Evolutionary conservation across 2,797 vertebrate genomes (phyloP).

Genomic region (Gymnothorax javanicus): DNA sequence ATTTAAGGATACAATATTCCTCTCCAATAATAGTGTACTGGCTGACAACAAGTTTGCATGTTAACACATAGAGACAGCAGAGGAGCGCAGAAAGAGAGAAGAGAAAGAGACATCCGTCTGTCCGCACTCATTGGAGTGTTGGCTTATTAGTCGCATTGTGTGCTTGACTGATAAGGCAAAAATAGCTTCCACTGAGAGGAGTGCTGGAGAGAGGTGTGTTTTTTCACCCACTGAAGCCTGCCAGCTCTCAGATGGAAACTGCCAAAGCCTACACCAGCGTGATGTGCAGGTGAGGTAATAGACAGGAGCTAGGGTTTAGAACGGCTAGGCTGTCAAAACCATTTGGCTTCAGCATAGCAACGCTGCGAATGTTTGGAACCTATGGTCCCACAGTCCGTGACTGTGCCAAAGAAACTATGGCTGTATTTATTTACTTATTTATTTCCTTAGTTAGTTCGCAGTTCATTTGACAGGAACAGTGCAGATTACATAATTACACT

Average conservation of each 20-base stretch:
- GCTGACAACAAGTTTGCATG: not conserved
- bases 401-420: not conserved
- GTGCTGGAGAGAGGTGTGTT: not conserved
- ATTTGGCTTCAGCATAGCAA: not conserved
- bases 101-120: constrained; percentile 53
- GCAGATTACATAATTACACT: too few relatives aligned
- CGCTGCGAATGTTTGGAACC: not conserved
- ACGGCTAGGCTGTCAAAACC: not conserved
- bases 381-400: not conserved
- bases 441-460: too few relatives aligned
- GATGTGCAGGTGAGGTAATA: not conserved
- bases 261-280: not conserved
- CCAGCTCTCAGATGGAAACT: not conserved
- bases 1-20: not conserved
- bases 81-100: not conserved
- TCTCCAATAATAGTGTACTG: not conserved
- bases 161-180: not conserved
- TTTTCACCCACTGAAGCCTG: not conserved
- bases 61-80: not conserved
- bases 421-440: too few relatives aligned
- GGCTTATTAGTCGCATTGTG: constrained; percentile 45
- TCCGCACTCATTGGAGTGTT: constrained; percentile 74
- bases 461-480: too few relatives aligned
- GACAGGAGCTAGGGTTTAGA: not conserved
- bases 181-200: not conserved